Evolutionary conservation across 1,140 invertebrate species (phyloP), one percentile per base, ranked within the genome.

Genomic region (Apis dorsata): DNA sequence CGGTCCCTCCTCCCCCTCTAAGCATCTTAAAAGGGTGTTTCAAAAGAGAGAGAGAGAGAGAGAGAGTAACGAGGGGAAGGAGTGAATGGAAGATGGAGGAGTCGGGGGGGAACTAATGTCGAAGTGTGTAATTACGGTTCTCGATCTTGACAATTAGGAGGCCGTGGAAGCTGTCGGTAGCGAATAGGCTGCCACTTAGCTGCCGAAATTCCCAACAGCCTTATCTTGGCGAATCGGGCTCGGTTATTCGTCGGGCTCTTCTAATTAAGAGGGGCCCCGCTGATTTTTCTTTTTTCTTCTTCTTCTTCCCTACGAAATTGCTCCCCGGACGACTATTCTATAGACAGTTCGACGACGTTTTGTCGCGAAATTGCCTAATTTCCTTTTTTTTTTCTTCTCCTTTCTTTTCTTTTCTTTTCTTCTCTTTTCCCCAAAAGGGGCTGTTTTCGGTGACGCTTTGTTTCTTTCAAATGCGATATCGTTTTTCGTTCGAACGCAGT

Each of bases 61-160:
- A 34, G 11, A 73, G 53, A 49, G 17, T 44, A 44, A 44, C 34
- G 34, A 44, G 34, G 34, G 5, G 34, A 44, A 21, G n/a, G 17
- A 49, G 66, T 51, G 28, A 17, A 15, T n/a, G 28, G 9, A 17
- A 34, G 15, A 34, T 34, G 28, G 63, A 59, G 24, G 24, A 19
- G 28, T 65, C 9, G 63, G 24, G 28, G 72, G 63, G 53, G 75
- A 89, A 79, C 79, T 83, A 86, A 87, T 85, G 80, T 66, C 78
- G 83, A 86, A 86, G 84, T 82, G 82, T 88, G 84, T 91, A 90
- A 90, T 90, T 91, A 91, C 90, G 90, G 79, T 90, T 87, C 90
- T 91, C 90, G 89, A 92, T 93, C 91, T 92, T 91, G 90, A 93
- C 92, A 93, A 93, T 93, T 92, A 92, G 91, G 91, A 92, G 72